Conservation (phyloP, 2,113 vertebrate genomes). For the Mola mola region DNA sequence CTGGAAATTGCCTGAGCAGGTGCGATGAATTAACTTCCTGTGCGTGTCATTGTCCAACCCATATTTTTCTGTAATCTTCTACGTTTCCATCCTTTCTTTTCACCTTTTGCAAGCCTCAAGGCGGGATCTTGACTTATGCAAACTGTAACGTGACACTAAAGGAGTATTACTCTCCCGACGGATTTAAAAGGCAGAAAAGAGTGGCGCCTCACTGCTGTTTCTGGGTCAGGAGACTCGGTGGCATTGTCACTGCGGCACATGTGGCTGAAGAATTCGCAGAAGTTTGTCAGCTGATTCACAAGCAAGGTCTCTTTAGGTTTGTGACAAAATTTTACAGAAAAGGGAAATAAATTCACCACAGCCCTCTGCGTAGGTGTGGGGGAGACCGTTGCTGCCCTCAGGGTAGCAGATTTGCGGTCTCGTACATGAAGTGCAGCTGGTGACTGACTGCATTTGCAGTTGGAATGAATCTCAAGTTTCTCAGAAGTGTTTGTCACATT, state of each 20-base stretch:
- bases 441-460: neutral
- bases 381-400: no score
- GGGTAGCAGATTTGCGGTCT: constrained; percentile 35
- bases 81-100: constrained; percentile 31
- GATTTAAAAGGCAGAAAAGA: constrained; percentile 1
- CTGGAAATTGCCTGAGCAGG: constrained; percentile 66
- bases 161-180: constrained; percentile 18
- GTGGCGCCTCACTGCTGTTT: neutral
- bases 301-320: constrained; percentile 9
- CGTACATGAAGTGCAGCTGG: neutral
- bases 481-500: constrained; percentile 44
- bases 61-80: constrained; percentile 30
- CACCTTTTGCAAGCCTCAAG: constrained; percentile 29
- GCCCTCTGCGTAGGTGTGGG: constrained; percentile 13
- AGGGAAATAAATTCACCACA: constrained; percentile 46
- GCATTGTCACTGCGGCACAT: constrained; percentile 19
- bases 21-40: constrained; percentile 65
- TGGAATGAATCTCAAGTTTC: constrained; percentile 26
- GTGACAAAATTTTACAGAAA: constrained; percentile 49
- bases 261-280: constrained; percentile 37
- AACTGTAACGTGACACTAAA: constrained; percentile 39
- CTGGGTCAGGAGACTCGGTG: neutral
- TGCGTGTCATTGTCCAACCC: constrained; percentile 40
- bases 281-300: constrained; percentile 46
- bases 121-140: constrained; percentile 39